phyloP scores from a whole-genome alignment of 2,113 vertebrate species.

The Nanorana parkeri region DNA sequence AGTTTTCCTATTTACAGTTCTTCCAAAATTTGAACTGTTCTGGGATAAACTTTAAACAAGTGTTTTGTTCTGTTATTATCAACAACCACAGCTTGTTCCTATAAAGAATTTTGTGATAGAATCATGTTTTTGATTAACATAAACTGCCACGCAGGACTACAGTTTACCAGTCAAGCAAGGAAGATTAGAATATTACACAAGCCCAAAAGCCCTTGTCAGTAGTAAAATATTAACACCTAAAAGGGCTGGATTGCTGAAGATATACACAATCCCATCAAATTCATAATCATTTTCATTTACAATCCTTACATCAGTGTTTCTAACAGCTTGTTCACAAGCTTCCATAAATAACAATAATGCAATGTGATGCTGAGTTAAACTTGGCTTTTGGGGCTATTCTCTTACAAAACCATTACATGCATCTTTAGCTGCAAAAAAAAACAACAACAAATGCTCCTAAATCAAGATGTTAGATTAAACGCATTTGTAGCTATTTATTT shows the following conservation, averaged over 20 bases:
- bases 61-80: constrained; percentile 2
- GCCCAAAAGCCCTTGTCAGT: constrained; percentile 17
- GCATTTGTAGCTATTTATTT: not conserved
- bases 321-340: constrained; percentile 15
- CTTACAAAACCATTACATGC: constrained; percentile 42
- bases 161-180: constrained; percentile 9
- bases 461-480: not conserved
- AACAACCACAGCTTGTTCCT: constrained; percentile 4
- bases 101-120: not conserved
- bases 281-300: constrained; percentile 2
- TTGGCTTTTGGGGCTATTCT: constrained; percentile 17
- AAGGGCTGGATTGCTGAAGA: too few relatives aligned
- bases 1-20: not conserved
- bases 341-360: constrained; percentile 24
- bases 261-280: not conserved
- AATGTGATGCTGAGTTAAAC: not conserved
- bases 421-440: constrained; percentile 43
- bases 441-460: too few relatives aligned
- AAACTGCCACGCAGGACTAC: not conserved
- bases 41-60: not conserved
- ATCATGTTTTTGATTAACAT: constrained; percentile 25
- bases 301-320: constrained; percentile 18
- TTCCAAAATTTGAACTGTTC: not conserved
- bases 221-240: constrained; percentile 10
- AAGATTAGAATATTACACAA: constrained; percentile 9